A percentile compares a stretch with the other conserved stretches of the same genome.
phyloP scores from a whole-genome alignment of 2,113 vertebrate species.

The Lasiurus borealis region DNA sequence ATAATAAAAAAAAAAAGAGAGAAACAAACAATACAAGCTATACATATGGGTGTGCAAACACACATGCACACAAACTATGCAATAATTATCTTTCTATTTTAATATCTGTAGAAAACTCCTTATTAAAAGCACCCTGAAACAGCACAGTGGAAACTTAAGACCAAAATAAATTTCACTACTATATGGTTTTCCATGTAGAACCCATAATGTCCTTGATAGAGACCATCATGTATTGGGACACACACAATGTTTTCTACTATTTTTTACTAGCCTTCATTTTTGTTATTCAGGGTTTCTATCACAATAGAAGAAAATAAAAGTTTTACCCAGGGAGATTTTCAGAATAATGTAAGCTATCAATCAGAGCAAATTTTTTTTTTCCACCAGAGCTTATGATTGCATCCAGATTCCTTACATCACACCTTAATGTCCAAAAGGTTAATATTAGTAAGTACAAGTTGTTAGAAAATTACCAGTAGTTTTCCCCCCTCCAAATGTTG shows the following conservation, averaged over 20 bases:
- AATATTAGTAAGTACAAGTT: slow-evolving; percentile 80
- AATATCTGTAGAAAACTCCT: slow-evolving; percentile 46
- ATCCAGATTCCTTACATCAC: slow-evolving; percentile 73
- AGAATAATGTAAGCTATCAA: slow-evolving; percentile 86
- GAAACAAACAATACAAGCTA: neutral
- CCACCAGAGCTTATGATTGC: slow-evolving; percentile 79
- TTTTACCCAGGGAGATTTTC: slow-evolving; percentile 87
- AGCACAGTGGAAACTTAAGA: neutral
- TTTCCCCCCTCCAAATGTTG: neutral
- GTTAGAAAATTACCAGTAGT: slow-evolving; percentile 76
- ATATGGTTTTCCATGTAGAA: slow-evolving; percentile 25
- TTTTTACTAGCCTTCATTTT: slow-evolving; percentile 82
- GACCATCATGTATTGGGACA: slow-evolving; percentile 72
- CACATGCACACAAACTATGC: neutral
- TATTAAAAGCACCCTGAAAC: slow-evolving; percentile 46
- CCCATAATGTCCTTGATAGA: slow-evolving; percentile 57
- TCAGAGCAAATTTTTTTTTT: slow-evolving; percentile 67
- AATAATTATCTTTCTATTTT: slow-evolving; percentile 53
- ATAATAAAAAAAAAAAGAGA: too few relatives aligned
- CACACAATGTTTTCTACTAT: slow-evolving; percentile 73
- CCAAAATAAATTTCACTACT: neutral
- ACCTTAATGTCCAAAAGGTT: slow-evolving; percentile 81
- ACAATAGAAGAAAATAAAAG: slow-evolving; percentile 86
- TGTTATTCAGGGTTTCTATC: slow-evolving; percentile 81
- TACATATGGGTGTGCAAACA: neutral